A percentile compares a stretch with the other conserved stretches of the same genome.
These are phyloP conservation scores for Andrena bicolor DNA, from an alignment of 2,888 invertebrate species.

Conservation along the genomic window DNA sequence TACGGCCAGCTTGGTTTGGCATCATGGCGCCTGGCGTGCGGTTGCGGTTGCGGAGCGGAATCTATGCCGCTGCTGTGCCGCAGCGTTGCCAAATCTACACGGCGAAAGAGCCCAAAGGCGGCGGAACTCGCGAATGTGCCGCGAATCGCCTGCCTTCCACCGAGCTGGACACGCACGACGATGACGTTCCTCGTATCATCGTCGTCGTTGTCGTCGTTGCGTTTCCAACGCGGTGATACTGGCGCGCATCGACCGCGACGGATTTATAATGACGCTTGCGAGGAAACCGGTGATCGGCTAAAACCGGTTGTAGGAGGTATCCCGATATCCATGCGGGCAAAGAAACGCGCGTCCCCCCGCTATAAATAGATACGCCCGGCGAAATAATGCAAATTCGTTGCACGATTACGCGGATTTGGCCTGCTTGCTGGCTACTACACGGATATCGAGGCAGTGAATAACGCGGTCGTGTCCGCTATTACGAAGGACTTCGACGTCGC, in stretches of 20 bases:
- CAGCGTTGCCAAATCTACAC: slow-evolving; percentile 71
- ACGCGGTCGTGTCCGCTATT: neutral
- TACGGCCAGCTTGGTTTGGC: slow-evolving; percentile 69
- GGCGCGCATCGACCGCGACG: slow-evolving; percentile 49
- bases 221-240: slow-evolving; percentile 50
- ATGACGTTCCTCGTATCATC: slow-evolving; percentile 5
- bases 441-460: no score
- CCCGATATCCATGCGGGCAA: slow-evolving; percentile 17
- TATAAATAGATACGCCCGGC: slow-evolving; percentile 43
- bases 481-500: neutral
- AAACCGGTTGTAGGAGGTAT: slow-evolving; percentile 49
- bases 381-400: slow-evolving; percentile 6
- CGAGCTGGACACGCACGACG: neutral
- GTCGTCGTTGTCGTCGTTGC: slow-evolving; percentile 27
- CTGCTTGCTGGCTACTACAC: no score
- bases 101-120: slow-evolving; percentile 49
- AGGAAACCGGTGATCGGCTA: slow-evolving; percentile 46
- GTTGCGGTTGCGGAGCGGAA: slow-evolving; percentile 81
- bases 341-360: slow-evolving; percentile 16
- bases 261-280: slow-evolving; percentile 51
- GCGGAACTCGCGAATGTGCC: slow-evolving; percentile 26
- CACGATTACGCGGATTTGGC: neutral
- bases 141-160: slow-evolving; percentile 29
- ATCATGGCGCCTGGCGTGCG: slow-evolving; percentile 73
- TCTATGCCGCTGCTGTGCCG: slow-evolving; percentile 76